phyloP scores from a whole-genome alignment of 2,888 invertebrate genomes.

The Hydrotaea diabolus region DNA sequence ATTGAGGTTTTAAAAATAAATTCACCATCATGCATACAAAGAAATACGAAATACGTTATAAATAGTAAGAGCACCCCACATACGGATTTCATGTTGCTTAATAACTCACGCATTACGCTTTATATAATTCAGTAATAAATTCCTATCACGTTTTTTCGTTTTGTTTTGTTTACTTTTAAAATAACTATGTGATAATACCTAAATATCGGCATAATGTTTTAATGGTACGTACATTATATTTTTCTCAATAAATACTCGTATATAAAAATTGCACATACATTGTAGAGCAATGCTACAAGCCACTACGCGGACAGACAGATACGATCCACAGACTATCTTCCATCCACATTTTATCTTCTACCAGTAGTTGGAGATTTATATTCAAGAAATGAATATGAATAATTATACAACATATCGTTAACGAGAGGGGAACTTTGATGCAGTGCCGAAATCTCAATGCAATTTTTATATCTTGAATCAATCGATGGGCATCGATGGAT shows the following conservation, averaged over 20 bases:
- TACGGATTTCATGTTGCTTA: constrained; percentile 39
- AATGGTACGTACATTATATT: constrained; percentile 1
- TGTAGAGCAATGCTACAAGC: not conserved
- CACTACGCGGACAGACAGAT: not conserved
- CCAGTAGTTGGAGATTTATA: constrained; percentile 1
- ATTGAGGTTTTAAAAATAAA: constrained; percentile 7
- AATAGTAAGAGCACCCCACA: constrained; percentile 35
- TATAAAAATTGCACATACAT: constrained; percentile 50
- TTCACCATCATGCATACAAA: constrained; percentile 19
- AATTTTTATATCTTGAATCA: constrained; percentile 16
- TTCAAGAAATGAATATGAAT: constrained; percentile 27
- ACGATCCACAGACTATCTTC: not conserved
- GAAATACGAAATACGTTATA: not conserved
- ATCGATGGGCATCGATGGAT: not conserved
- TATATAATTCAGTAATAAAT: constrained; percentile 34
- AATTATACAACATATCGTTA: not conserved
- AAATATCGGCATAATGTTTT: not conserved
- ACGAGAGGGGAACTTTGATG: not conserved
- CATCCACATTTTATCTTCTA: not conserved
- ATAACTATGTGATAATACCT: constrained; percentile 46
- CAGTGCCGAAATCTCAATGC: not conserved
- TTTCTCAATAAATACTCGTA: not conserved
- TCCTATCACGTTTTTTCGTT: constrained; percentile 60
- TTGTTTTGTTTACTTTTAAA: constrained; percentile 40
- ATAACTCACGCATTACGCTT: not conserved